Percentiles rank a stretch among this genome's conserved stretches.
Conservation (phyloP, 2,113 vertebrate species). For the Ellobius talpinus region DNA sequence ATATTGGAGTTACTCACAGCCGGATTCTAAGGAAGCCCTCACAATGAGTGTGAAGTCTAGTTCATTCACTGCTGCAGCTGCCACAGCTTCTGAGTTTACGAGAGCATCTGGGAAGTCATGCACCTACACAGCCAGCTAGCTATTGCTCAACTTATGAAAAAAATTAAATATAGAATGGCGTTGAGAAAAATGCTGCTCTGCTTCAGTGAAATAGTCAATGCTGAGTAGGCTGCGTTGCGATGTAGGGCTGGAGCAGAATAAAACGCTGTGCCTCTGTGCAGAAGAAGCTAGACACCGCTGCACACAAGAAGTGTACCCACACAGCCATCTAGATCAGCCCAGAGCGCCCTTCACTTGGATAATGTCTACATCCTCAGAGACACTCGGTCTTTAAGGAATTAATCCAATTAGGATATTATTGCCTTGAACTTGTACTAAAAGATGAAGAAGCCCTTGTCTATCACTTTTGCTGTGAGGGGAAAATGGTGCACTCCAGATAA, state of each 20-base stretch:
- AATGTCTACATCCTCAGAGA: conserved; percentile 71
- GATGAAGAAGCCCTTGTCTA: conserved; percentile 64
- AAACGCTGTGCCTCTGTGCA: conserved; percentile 17
- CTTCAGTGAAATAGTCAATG: not conserved
- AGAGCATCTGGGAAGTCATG: not conserved
- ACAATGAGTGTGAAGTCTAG: not conserved
- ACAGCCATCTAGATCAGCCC: conserved; percentile 14
- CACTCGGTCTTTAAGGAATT: conserved; percentile 71
- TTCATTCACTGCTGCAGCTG: not conserved
- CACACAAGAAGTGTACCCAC: not conserved
- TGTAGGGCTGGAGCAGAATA: not conserved
- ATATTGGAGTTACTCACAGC: not conserved
- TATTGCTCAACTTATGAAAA: not conserved
- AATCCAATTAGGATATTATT: conserved; percentile 75
- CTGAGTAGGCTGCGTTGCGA: not conserved
- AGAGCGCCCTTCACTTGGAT: conserved; percentile 66
- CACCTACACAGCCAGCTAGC: not conserved
- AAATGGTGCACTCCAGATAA: conserved; percentile 78
- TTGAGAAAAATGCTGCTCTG: not conserved
- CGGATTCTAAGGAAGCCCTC: conserved; percentile 28
- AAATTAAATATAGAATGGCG: conserved; percentile 16
- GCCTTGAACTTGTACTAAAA: conserved; percentile 67
- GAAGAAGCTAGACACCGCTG: not conserved
- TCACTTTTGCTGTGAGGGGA: conserved; percentile 71
- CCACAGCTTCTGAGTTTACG: not conserved